Base-by-base conservation (phyloP, 2,888 invertebrate species). In the Hydropsyche betteni region DNA sequence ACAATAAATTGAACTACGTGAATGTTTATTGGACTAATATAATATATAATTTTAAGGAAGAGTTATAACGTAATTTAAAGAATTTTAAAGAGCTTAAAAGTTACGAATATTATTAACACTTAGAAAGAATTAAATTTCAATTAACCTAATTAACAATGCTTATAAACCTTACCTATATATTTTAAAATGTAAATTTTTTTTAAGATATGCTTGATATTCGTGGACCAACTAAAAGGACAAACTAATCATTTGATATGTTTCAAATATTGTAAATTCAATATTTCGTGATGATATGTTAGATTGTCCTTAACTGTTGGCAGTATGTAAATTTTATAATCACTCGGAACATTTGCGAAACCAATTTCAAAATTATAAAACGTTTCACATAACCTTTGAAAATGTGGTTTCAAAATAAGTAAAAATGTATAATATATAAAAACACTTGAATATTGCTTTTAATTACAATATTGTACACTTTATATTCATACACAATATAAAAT, bases 401-500 rank as follows among this genome's bases (percentile, higher is more conserved):
- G 10, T 44, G 44, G 44, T 44, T 6, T 44, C 7, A 24, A 44
- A 44, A 44, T 44, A 44, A 44, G 44, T 44, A 44, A 8, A 24
- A 10, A 44, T 44, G 10, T 8, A 44, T 8, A 44, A 69, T 44
- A 68, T 70, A 38, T 76, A 74, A 74, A 61, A 76, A 68, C 51
- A 51, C 5, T 55, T 69, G 64, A 76, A 75, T 77, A 77, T 77
- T 77, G 77, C 77, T 77, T 77, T 50, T 69, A 24, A 69, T 77
- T 77, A 77, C 75, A 77, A 75, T 71, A 77, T 77, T 77, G 75
- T 77, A 74, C 74, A 77, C 12, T 77, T 64, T 61, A 50, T 44
- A 8, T 8, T 70, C 70, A 70, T 52, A 36, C 44, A 14, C n/a
- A 50, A 69, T 14, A 70, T 52, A 51, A 34, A 24, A 70, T 53